A percentile compares a stretch with the other conserved stretches of the same genome.
These are phyloP conservation scores for Phymanthus crucifer DNA, from an alignment of 92 coral and sea anemone genomes.

Conservation along the genomic window DNA sequence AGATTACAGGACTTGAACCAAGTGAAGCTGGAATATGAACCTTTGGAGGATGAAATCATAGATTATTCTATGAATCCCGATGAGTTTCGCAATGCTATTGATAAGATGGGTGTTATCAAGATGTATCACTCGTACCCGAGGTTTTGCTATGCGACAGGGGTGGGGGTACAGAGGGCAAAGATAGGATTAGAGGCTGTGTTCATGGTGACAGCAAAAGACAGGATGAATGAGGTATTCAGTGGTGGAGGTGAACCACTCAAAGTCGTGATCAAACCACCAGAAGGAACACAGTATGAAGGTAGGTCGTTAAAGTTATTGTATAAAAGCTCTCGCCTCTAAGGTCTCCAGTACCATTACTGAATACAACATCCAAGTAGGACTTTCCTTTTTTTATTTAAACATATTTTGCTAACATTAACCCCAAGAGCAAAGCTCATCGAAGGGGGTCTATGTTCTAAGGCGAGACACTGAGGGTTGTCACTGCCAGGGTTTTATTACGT, in stretches of 20 bases:
- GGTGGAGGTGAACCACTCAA: conserved; percentile 82
- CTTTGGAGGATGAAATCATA: conserved; percentile 86
- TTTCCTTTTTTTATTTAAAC: no score
- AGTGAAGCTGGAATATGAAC: conserved; percentile 72
- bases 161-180: conserved; percentile 89
- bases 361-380: no score
- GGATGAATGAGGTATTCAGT: conserved; percentile 83
- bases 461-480: no score
- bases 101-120: conserved; percentile 73
- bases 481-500: no score
- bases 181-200: conserved; percentile 95
- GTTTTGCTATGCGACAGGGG: conserved; percentile 87
- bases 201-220: conserved; percentile 83
- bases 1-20: conserved; percentile 80
- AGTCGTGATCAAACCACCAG: conserved; percentile 82
- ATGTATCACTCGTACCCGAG: conserved; percentile 85
- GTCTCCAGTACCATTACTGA: no score
- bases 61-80: conserved; percentile 83
- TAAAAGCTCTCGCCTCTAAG: neutral
- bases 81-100: conserved; percentile 81
- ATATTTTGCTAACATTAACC: no score
- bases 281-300: conserved; percentile 70
- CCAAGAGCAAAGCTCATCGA: no score
- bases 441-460: no score
- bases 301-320: neutral